Evolutionary conservation across 2,113 vertebrate species (phyloP).

Genomic region (Rhabdornis inornatus): DNA sequence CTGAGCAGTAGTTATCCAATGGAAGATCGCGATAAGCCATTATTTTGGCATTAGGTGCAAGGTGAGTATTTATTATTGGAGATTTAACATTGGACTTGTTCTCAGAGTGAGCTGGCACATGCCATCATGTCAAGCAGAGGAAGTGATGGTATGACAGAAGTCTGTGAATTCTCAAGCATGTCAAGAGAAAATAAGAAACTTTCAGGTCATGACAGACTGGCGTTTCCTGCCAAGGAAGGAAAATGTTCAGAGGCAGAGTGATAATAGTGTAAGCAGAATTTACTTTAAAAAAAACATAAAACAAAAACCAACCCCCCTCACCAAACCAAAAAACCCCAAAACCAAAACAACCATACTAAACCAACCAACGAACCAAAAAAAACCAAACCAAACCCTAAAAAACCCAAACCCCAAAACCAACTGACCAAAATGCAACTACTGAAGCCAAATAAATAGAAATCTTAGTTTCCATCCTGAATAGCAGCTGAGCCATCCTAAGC

Average conservation of each 20-base stretch:
- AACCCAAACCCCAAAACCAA: background rate
- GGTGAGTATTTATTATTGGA: background rate
- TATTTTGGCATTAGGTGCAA: background rate
- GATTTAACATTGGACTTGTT: background rate
- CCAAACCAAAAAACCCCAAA: background rate
- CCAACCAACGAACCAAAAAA: background rate
- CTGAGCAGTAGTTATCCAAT: background rate
- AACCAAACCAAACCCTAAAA: background rate
- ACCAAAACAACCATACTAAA: background rate
- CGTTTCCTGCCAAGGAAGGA: background rate
- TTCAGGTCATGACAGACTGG: background rate
- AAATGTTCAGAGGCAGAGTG: background rate
- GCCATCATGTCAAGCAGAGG: background rate
- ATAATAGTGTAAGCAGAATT: background rate
- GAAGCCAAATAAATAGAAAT: background rate
- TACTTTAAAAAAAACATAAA: background rate
- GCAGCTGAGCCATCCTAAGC: background rate
- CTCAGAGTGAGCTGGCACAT: background rate
- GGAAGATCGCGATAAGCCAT: background rate
- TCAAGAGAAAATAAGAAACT: background rate
- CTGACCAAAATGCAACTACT: background rate
- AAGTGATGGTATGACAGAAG: background rate
- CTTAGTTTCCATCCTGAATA: background rate
- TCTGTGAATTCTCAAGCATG: background rate
- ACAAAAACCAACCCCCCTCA: background rate